Conservation (phyloP, 2,797 vertebrate genomes). For the Pogoniulus pusillus region DNA sequence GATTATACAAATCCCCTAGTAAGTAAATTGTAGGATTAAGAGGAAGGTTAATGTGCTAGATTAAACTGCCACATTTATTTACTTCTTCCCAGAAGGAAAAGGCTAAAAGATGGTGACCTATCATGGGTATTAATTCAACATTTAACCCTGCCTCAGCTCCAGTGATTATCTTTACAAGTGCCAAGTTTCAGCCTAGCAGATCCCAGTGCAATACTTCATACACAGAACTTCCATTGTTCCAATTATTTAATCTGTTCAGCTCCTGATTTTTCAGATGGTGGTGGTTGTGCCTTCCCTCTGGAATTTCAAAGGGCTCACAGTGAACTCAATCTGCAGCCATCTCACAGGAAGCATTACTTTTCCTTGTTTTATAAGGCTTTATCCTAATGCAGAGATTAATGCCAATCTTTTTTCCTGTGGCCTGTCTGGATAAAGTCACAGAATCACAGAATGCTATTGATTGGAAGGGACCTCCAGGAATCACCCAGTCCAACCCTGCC, state of each 20-base stretch:
- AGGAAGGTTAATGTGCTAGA: slow-evolving; percentile 53
- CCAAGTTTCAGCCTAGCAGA: background rate
- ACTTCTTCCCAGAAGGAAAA: slow-evolving; percentile 32
- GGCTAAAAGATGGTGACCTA: slow-evolving; percentile 16
- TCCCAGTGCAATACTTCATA: background rate
- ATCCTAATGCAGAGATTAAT: background rate
- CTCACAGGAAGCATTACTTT: background rate
- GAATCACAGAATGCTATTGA: too few species aligned
- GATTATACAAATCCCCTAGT: slow-evolving; percentile 61
- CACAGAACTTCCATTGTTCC: background rate
- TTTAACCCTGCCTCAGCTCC: slow-evolving; percentile 18
- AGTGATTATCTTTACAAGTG: slow-evolving; percentile 28
- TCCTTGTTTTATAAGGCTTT: background rate
- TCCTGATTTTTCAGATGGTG: background rate
- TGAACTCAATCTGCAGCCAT: background rate
- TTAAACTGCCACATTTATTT: slow-evolving; percentile 63
- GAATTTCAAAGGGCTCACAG: background rate
- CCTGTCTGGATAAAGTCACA: background rate
- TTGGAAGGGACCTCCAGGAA: too few species aligned
- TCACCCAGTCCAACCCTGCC: too few species aligned
- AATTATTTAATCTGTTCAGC: background rate
- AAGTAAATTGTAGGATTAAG: slow-evolving; percentile 69
- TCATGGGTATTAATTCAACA: slow-evolving; percentile 20
- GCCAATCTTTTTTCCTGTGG: background rate
- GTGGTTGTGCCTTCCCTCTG: background rate